phyloP scores from a whole-genome alignment of 2,113 vertebrate genomes.

The Melanotaenia duboulayi region DNA sequence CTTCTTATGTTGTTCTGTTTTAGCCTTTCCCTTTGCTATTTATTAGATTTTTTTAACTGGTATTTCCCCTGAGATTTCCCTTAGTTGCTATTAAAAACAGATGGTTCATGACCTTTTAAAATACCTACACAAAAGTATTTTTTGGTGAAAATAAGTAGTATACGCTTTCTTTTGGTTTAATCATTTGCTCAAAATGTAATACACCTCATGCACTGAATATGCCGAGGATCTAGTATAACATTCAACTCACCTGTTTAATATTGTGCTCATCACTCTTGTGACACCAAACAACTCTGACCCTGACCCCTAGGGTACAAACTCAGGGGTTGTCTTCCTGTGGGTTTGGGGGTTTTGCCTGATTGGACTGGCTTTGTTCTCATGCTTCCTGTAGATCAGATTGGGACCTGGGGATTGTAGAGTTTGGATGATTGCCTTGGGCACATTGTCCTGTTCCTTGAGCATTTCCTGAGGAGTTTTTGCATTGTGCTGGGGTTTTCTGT shows the following conservation, averaged over 20 bases:
- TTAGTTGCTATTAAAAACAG: not conserved
- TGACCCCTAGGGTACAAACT: not conserved
- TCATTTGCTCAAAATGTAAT: not conserved
- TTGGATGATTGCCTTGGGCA: not conserved
- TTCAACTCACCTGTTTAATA: not conserved
- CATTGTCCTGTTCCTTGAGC: not conserved
- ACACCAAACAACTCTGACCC: not conserved
- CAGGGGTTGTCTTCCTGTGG: not conserved
- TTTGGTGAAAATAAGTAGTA: not conserved
- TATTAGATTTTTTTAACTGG: not conserved
- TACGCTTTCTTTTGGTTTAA: not conserved
- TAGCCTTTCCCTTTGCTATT: constrained; percentile 5
- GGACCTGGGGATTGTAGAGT: not conserved
- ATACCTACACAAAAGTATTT: not conserved
- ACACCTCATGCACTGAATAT: not conserved
- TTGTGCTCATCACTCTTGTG: not conserved
- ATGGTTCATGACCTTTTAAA: constrained; percentile 3
- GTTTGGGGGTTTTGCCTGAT: not conserved
- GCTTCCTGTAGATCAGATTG: not conserved
- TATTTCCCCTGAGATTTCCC: not conserved
- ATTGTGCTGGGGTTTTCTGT: too few relatives aligned
- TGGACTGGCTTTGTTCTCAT: not conserved
- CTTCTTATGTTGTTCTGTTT: constrained; percentile 1
- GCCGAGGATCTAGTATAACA: not conserved
- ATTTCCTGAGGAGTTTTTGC: not conserved